These are phyloP conservation scores for Emys orbicularis DNA, from an alignment of 2,797 vertebrate species.

Conservation along the genomic window DNA sequence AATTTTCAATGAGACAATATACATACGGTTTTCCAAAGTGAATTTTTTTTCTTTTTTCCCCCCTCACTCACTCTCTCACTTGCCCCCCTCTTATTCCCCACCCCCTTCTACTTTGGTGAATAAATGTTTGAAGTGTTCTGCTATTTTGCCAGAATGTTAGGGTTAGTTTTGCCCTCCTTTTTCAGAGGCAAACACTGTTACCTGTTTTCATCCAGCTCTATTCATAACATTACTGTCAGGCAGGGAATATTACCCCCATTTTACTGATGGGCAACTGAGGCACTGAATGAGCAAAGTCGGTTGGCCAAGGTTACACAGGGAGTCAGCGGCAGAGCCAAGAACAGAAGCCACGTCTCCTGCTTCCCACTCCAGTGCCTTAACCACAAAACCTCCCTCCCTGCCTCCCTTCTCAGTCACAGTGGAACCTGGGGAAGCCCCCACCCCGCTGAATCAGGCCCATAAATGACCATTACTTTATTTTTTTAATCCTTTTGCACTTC, in stretches of 20 bases:
- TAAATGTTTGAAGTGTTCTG: no score
- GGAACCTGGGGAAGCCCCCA: neutral
- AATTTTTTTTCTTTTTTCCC: no score
- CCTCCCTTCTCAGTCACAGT: neutral
- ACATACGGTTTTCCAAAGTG: neutral
- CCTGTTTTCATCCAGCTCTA: neutral
- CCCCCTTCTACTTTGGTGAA: no score
- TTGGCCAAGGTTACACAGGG: neutral
- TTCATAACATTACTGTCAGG: neutral
- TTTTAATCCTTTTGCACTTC: neutral
- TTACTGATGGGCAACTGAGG: neutral
- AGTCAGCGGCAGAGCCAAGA: neutral
- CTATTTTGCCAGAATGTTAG: no score
- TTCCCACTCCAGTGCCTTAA: neutral
- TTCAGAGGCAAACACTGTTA: neutral
- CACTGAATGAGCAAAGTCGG: neutral
- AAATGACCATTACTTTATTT: neutral
- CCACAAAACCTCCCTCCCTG: neutral
- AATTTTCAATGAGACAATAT: neutral
- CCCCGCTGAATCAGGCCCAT: neutral
- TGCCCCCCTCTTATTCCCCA: neutral
- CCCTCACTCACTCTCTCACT: no score
- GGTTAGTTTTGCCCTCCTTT: no score
- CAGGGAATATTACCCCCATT: neutral
- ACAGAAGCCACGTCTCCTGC: slow-evolving; percentile 10